These are phyloP conservation scores for pig (Sus scrofa) DNA, from an alignment of 2,113 vertebrate genomes.

Conservation along the genomic window DNA sequence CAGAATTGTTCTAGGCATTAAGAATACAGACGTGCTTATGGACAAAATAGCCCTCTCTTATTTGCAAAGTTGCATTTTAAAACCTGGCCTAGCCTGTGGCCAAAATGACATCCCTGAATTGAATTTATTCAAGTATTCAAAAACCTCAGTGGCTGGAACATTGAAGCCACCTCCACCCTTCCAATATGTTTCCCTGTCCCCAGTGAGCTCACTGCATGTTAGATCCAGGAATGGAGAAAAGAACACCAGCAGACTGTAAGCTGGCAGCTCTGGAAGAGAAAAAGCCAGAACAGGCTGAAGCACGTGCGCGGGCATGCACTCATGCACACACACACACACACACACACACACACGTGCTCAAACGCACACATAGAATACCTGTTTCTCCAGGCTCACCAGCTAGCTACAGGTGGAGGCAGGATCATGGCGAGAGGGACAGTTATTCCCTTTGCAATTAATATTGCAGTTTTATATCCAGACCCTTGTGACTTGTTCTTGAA, in stretches of 20 bases:
- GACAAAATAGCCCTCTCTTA: not conserved
- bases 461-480: not conserved
- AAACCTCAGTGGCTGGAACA: not conserved
- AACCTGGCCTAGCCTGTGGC: not conserved
- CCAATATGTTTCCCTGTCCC: not conserved
- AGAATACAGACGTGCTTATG: not conserved
- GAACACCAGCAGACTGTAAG: not conserved
- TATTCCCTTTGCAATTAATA: not conserved
- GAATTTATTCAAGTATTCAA: not conserved
- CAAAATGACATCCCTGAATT: not conserved
- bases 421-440: not conserved
- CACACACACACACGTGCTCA: not conserved
- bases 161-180: not conserved
- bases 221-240: not conserved
- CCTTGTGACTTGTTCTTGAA: not conserved
- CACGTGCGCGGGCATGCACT: not conserved
- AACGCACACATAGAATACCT: not conserved
- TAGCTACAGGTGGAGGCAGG: not conserved
- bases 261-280: not conserved
- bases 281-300: not conserved
- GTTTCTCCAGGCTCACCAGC: not conserved
- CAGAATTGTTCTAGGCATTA: not conserved
- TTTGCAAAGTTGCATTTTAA: constrained; percentile 13
- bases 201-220: not conserved
- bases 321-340: not conserved